A percentile compares a stretch with the other conserved stretches of the same genome.
phyloP scores from a whole-genome alignment of 2,888 invertebrate genomes.

The Dryomyza anilis region DNA sequence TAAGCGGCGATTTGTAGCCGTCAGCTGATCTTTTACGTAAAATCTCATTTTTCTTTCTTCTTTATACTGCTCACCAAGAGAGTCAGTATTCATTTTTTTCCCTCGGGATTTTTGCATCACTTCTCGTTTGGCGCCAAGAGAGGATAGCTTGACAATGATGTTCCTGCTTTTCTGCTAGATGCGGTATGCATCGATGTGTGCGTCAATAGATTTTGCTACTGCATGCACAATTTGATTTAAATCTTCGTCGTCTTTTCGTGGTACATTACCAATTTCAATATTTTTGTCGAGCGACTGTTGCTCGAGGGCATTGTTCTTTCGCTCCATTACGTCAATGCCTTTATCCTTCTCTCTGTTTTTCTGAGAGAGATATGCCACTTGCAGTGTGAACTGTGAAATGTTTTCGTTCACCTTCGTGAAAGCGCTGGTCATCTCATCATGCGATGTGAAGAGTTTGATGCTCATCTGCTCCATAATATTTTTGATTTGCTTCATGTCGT shows the following conservation, averaged over 20 bases:
- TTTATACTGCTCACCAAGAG: slow-evolving; percentile 3
- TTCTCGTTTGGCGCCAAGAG: no score
- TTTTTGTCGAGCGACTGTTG: no score
- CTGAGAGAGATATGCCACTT: no score
- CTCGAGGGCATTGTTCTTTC: neutral
- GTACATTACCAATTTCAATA: no score
- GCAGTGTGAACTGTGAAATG: neutral
- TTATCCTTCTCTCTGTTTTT: no score
- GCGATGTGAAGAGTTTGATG: neutral
- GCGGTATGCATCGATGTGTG: neutral
- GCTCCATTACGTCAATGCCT: neutral
- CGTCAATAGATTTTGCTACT: neutral
- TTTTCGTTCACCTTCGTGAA: neutral
- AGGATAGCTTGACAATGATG: no score
- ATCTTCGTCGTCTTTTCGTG: no score
- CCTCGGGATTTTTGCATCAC: no score
- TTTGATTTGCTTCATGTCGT: slow-evolving; percentile 1
- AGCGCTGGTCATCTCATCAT: neutral
- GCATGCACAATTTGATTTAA: neutral
- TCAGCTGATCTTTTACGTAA: no score
- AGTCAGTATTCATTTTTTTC: neutral
- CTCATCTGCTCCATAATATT: no score
- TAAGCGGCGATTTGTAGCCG: no score
- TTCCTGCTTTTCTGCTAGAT: no score
- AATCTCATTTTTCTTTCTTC: neutral